Evolutionary conservation across 2,797 vertebrate genomes (phyloP).

Genomic region (Mus spretus): DNA sequence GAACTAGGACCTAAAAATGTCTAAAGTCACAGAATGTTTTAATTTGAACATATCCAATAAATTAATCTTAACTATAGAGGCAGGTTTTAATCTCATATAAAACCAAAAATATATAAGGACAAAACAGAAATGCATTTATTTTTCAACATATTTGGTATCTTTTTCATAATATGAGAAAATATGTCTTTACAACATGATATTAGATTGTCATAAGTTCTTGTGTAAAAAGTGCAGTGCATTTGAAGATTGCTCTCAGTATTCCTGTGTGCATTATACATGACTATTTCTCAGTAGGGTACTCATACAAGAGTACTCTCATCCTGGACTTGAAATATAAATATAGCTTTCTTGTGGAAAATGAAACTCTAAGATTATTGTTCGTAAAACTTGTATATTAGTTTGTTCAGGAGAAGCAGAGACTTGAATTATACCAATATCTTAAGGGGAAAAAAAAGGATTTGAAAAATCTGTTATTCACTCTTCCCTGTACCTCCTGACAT

Average conservation of each 20-base stretch:
- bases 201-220: background rate
- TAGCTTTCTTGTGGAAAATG: background rate
- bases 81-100: background rate
- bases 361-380: constrained; percentile 2
- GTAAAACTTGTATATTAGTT: background rate
- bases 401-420: constrained; percentile 9
- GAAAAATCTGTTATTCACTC: constrained; percentile 8
- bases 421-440: constrained; percentile 4
- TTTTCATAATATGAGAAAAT: background rate
- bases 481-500: background rate
- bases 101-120: background rate
- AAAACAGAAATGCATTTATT: constrained; percentile 6
- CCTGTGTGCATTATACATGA: background rate
- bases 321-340: background rate
- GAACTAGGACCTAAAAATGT: background rate
- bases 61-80: background rate
- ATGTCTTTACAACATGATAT: background rate
- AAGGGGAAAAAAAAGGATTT: background rate
- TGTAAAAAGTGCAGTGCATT: background rate
- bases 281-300: background rate
- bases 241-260: background rate
- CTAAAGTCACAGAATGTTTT: background rate
- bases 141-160: background rate
- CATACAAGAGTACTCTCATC: background rate
- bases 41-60: background rate